Base-by-base conservation (phyloP, 2,888 invertebrate species). In the Drosophila barbarae region DNA sequence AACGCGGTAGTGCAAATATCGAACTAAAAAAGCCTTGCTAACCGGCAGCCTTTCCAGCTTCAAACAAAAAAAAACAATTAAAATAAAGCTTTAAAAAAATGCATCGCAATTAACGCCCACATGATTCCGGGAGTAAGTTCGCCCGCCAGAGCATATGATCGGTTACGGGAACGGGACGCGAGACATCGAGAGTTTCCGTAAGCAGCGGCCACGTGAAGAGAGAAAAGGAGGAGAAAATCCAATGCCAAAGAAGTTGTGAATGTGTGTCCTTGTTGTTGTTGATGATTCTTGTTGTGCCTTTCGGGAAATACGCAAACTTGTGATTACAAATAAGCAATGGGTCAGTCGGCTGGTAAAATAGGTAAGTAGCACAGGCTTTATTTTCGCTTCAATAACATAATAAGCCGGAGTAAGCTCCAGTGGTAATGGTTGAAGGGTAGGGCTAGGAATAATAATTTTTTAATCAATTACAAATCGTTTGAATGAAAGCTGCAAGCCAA, bases 311-410 rank as follows among this genome's bases (percentile, higher is more conserved):
- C 35, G 52, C 21, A n/a, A 26, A n/a, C 30, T 51, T 52, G 63
- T 56, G 65, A 51, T 50, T 51, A 28, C 28, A 32, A 57, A 21
- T 53, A 66, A 58, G 59, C 52, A 66, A 87, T 87, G 87, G 87
- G 87, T 53, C 86, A 87, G 69, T 85, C 87, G 78, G 87, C 87
- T 64, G 74, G 86, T 70, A 87, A 87, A 87, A 87, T 87, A 60
- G 87, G 87, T 87, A 77, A 87, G 87, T 79, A 9, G 36, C 7
- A 2, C n/a, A 13, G 41, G 46, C 41, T 35, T 8, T 3, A 23
- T 13, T 38, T 21, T 12, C 1, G 5, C 8, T 36, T 1, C 15
- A 15, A 38, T 30, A 12, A 5, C n/a, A 2, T 13, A 46, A 10
- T 13, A 9, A 13, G n/a, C 1, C 12, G 21, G 5, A 18, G 3